phyloP scores from a whole-genome alignment of 2,888 invertebrate species.

The Trachelus stipa region DNA sequence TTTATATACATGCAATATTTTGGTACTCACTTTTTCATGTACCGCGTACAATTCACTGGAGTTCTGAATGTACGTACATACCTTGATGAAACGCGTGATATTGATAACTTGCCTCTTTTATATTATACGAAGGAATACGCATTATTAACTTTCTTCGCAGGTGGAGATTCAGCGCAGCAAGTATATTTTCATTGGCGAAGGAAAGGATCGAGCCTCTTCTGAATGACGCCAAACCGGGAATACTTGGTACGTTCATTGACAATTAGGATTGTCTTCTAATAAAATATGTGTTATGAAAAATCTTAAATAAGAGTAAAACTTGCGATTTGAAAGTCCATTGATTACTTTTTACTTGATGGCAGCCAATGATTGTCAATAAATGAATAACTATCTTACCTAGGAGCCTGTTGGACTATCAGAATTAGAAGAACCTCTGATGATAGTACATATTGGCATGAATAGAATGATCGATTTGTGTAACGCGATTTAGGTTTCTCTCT shows the following conservation, averaged over 20 bases:
- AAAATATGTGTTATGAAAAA: not conserved
- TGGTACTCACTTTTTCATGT: not conserved
- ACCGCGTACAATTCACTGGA: not conserved
- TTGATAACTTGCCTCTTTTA: not conserved
- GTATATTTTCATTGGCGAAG: slow-evolving; percentile 68
- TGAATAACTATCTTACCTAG: not conserved
- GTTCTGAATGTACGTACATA: slow-evolving; percentile 14
- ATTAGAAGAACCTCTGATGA: not conserved
- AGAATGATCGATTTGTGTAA: not conserved
- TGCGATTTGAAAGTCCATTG: not conserved
- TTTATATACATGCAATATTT: too few species aligned
- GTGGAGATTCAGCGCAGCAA: slow-evolving; percentile 64
- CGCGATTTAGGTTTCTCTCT: not conserved
- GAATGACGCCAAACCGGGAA: slow-evolving; percentile 67
- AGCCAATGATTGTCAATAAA: not conserved
- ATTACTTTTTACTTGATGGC: not conserved
- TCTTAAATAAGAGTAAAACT: not conserved
- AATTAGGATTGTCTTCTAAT: not conserved
- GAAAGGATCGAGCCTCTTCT: slow-evolving; percentile 68
- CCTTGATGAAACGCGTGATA: too few species aligned
- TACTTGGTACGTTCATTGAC: slow-evolving; percentile 63
- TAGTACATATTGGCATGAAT: not conserved
- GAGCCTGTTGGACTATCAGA: not conserved
- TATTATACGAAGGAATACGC: not conserved
- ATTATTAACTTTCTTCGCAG: slow-evolving; percentile 35